phyloP scores from a whole-genome alignment of 2,797 vertebrate species.

The Natrix natrix region DNA sequence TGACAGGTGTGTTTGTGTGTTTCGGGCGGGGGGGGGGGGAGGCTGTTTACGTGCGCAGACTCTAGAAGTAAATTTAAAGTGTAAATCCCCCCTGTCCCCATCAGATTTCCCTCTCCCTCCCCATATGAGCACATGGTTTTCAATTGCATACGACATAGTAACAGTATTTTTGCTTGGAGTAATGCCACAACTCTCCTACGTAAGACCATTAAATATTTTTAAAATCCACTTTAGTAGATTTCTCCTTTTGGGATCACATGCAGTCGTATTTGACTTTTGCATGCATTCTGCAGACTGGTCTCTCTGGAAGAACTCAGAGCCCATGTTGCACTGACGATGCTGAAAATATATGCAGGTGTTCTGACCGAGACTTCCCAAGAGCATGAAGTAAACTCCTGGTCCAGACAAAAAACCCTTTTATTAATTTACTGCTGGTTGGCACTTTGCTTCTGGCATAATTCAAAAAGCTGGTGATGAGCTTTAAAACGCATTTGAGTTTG shows the following conservation, averaged over 20 bases:
- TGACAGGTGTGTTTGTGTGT: not conserved
- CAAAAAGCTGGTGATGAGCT: not conserved
- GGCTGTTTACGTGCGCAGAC: not conserved
- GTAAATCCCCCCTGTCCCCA: not conserved
- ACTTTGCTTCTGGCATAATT: not conserved
- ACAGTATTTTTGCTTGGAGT: not conserved
- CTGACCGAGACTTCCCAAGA: no score
- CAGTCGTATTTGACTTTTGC: no score
- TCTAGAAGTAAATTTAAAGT: not conserved
- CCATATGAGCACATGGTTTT: not conserved
- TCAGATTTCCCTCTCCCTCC: not conserved
- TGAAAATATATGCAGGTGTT: not conserved
- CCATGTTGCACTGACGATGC: not conserved
- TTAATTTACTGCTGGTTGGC: no score
- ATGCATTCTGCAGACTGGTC: not conserved
- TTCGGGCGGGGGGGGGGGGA: rapidly evolving
- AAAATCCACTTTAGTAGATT: not conserved
- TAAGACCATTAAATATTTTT: not conserved
- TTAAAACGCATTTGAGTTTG: not conserved
- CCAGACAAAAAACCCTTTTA: no score
- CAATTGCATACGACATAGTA: not conserved
- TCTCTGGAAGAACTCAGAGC: not conserved
- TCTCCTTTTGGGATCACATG: no score
- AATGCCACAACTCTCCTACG: not conserved
- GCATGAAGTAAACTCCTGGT: no score